These are phyloP conservation scores for Callipepla californica DNA, from an alignment of 2,113 vertebrate species.

Conservation along the genomic window DNA sequence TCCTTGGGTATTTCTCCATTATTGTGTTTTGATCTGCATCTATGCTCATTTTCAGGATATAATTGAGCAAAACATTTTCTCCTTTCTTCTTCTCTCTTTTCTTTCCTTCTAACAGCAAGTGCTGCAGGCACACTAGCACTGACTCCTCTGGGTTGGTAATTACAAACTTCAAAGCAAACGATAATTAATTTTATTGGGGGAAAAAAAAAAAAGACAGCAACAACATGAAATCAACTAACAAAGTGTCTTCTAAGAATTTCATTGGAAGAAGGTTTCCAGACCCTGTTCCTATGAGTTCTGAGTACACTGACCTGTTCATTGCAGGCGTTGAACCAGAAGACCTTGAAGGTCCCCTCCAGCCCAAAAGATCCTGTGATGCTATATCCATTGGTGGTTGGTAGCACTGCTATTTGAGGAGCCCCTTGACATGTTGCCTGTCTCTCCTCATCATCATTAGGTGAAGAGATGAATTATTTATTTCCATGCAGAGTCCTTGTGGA, in stretches of 20 bases:
- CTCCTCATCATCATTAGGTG: neutral
- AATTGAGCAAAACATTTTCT: neutral
- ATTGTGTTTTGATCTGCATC: slow-evolving; percentile 33
- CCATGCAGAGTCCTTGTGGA: neutral
- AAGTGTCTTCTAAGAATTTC: neutral
- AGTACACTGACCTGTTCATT: neutral
- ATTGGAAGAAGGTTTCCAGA: neutral
- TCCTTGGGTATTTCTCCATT: slow-evolving; percentile 45
- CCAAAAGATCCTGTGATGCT: too few relatives aligned
- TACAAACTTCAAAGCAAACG: neutral
- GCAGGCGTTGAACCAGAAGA: too few relatives aligned
- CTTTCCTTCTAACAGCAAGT: neutral
- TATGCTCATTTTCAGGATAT: slow-evolving; percentile 2
- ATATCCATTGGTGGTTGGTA: neutral
- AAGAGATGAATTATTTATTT: neutral
- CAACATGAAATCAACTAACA: neutral
- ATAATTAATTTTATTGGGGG: neutral
- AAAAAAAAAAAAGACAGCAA: neutral
- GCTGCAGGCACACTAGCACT: neutral
- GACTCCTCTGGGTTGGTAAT: neutral
- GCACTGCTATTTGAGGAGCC: neutral
- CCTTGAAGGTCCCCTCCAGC: too few relatives aligned
- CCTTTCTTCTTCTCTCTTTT: neutral
- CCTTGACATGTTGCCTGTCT: fast-evolving
- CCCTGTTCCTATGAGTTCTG: neutral